phyloP scores from a whole-genome alignment of 1,140 invertebrate genomes.

The Pissodes strobi region DNA sequence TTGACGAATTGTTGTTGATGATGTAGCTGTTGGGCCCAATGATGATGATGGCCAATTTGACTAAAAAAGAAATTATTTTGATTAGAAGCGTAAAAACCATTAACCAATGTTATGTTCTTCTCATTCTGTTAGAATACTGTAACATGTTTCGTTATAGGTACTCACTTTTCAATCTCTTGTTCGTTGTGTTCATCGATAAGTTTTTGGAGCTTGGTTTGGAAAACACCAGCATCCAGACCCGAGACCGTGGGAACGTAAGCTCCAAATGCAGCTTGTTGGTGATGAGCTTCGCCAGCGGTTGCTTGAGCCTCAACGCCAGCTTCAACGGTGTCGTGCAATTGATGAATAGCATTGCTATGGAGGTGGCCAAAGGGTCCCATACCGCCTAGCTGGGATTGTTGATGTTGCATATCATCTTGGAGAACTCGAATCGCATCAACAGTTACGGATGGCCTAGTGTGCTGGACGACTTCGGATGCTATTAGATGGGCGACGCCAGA shows the following conservation, averaged over 20 bases:
- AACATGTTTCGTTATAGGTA: too few species aligned
- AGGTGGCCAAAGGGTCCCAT: too few species aligned
- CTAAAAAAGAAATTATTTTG: neutral
- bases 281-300: neutral
- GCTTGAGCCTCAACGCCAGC: neutral
- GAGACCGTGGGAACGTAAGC: neutral
- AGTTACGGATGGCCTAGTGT: neutral
- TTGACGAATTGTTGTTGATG: neutral
- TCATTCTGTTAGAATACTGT: too few species aligned
- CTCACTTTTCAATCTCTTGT: conserved; percentile 3
- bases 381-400: neutral
- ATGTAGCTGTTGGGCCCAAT: conserved; percentile 5
- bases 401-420: neutral
- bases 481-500: too few species aligned
- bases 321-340: conserved; percentile 2
- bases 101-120: neutral
- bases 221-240: neutral
- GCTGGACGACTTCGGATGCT: too few species aligned
- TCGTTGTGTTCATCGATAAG: conserved; percentile 1
- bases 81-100: too few species aligned
- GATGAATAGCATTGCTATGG: neutral
- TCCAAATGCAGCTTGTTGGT: neutral
- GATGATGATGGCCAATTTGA: conserved; percentile 6
- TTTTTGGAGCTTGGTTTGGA: neutral
- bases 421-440: neutral